Base-by-base conservation (phyloP, 2,113 vertebrate species). In the Climacteris rufus region DNA sequence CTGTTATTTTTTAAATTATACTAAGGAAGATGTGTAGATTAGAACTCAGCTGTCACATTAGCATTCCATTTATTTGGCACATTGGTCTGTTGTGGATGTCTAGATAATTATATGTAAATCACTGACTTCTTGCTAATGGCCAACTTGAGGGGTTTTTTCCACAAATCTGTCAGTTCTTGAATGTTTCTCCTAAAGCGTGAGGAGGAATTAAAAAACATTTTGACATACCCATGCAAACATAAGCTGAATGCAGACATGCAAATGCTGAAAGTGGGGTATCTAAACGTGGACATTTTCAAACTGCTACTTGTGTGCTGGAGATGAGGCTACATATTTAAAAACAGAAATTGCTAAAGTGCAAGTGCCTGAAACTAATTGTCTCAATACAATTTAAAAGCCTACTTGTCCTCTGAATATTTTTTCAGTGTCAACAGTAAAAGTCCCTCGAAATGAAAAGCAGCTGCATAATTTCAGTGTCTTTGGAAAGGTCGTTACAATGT, bases 81-180 rank as follows among this genome's bases (percentile, higher is more conserved):
- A 82, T 53, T 50, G 31, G 60, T 85, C 50, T 80, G 68, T 59
- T 86, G 45, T 42, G 24, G 65, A 63, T 70, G 60, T 83, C 59
- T 65, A 11, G 22, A 49, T 82, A 89, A 96, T 91, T 52, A 76
- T 16, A 87, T 84, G 69, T 68, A 87, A 92, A 95, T 75, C n/a
- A 60, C 83, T 76, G 60, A 64, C 71, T 93, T 94, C 82, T 83
- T 91, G 83, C 81, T 96, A 89, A 93, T 82, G 93, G 69, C 87
- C 64, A 68, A 1, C 74, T 78, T 65, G 74, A 72, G 53, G 23
- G 35, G 0, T 0, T 65, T 77, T 37, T 47, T 2, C 40, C 37
- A 83, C 47, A 68, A 40, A 89, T 68, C 59, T 89, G 77, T 84
- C 87, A 82, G 40, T 75, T 96, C 57, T 81, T 82, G 45, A 84